Evolutionary conservation across 1,140 invertebrate genomes (phyloP).

Genomic region (Halesus radiatus): DNA sequence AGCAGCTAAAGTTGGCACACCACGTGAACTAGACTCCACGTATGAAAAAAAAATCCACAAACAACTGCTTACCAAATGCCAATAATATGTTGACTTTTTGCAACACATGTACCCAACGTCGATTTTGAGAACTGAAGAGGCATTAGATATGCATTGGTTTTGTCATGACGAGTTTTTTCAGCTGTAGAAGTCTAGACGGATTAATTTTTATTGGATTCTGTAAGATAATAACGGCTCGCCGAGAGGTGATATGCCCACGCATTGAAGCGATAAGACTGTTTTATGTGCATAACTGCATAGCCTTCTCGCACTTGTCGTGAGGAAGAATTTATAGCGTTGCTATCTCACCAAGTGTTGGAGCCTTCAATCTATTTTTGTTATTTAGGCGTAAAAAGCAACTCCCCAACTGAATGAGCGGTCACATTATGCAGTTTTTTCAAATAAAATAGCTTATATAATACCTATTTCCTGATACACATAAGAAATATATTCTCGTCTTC

Average conservation of each 20-base stretch:
- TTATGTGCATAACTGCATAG: too few relatives aligned
- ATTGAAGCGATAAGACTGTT: background rate
- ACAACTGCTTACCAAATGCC: conserved; percentile 23
- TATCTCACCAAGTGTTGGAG: too few relatives aligned
- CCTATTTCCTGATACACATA: too few relatives aligned
- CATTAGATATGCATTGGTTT: background rate
- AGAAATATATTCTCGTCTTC: too few relatives aligned
- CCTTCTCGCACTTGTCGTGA: too few relatives aligned
- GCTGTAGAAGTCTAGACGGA: background rate
- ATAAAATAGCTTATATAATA: too few relatives aligned
- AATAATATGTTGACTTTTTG: background rate
- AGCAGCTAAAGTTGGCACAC: background rate
- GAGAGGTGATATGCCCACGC: background rate
- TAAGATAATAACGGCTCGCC: background rate
- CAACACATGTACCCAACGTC: background rate
- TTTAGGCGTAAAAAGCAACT: too few relatives aligned
- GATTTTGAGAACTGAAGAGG: background rate
- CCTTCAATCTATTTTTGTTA: too few relatives aligned
- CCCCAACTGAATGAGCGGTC: too few relatives aligned
- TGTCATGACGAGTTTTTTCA: conserved; percentile 8
- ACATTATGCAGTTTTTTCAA: too few relatives aligned
- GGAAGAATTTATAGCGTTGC: too few relatives aligned
- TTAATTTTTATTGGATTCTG: background rate
- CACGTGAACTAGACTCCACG: background rate
- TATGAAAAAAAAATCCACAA: background rate